Evolutionary conservation across 2,797 vertebrate species (phyloP), one percentile per base, ranked within the genome.

Genomic region (Mus spretus): DNA sequence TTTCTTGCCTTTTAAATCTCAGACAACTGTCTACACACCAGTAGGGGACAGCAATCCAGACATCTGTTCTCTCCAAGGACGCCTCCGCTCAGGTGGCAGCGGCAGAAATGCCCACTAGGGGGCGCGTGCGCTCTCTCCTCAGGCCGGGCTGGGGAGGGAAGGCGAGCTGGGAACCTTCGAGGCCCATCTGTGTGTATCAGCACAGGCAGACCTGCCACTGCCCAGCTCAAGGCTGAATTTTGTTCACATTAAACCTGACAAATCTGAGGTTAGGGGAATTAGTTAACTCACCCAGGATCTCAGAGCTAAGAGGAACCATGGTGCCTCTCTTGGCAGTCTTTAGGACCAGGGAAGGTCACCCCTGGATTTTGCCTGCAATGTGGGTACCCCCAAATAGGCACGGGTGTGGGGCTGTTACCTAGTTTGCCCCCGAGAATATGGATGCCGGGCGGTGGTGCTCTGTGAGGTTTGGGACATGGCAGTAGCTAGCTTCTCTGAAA

Each of bases 81-180:
- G 34, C 81, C 80, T 89, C 4, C 0, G 75, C 70, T 91, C 75
- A 1, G 79, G 89, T 37, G 96, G 72, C 91, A 88, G 92, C 59
- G 50, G 91, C 94, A 91, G 70, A 84, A 86, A 82, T 79, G 86
- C 31, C 97, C 96, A 97, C 97, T 90, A 97, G 97, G 97, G 97
- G 97, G 96, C 97, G 89, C 94, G 72, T n/a, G 92, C 40, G 53
- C 37, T 96, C 93, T 88, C 22, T 57, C 47, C 1, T 80, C 44
- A 88, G 14, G 67, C 79, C 74, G 61, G 0, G 79, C 89, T 77
- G 95, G 91, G 13, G 79, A 86, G 84, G 63, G 20, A 86, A 50
- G 84, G 84, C 31, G 53, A 44, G 40, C n/a, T 75, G 55, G 86
- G 70, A 37, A 55, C 65, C 65, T 75, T 44, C 11, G n/a, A 24